A percentile compares a stretch with the other conserved stretches of the same genome.
Conservation (phyloP, 2,797 vertebrate species). For the Rhinoraja longicauda region DNA sequence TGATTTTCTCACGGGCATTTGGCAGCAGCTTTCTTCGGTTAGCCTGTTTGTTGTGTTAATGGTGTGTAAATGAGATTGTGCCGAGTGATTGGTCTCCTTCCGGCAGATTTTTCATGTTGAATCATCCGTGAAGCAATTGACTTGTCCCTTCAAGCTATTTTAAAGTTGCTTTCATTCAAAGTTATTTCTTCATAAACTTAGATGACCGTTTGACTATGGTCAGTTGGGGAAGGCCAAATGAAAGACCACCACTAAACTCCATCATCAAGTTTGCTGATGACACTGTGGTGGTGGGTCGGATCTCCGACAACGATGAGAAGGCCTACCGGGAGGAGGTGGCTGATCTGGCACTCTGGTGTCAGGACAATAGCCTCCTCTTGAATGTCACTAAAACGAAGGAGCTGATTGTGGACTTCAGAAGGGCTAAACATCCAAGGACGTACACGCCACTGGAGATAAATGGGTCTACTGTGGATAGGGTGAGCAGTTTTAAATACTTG, state of each 20-base stretch:
- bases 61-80: constrained; percentile 19
- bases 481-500: too few relatives aligned
- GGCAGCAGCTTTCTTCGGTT: constrained; percentile 1
- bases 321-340: too few relatives aligned
- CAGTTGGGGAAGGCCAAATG: background rate
- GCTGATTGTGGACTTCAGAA: too few relatives aligned
- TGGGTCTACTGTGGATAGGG: too few relatives aligned
- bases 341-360: too few relatives aligned
- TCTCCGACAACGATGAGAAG: too few relatives aligned
- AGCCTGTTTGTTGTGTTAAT: constrained; percentile 5
- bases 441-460: too few relatives aligned
- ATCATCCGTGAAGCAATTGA: constrained; percentile 2
- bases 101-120: background rate
- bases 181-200: background rate
- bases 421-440: too few relatives aligned
- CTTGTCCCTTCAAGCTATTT: background rate
- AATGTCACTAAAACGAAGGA: too few relatives aligned
- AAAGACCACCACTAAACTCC: background rate
- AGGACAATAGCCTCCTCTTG: too few relatives aligned
- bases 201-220: background rate
- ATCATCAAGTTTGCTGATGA: too few relatives aligned
- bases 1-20: background rate
- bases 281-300: too few relatives aligned
- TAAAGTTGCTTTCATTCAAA: background rate
- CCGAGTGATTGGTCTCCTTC: constrained; percentile 15